phyloP scores from a whole-genome alignment of 2,113 vertebrate genomes.

The Melanostigma gelatinosum region DNA sequence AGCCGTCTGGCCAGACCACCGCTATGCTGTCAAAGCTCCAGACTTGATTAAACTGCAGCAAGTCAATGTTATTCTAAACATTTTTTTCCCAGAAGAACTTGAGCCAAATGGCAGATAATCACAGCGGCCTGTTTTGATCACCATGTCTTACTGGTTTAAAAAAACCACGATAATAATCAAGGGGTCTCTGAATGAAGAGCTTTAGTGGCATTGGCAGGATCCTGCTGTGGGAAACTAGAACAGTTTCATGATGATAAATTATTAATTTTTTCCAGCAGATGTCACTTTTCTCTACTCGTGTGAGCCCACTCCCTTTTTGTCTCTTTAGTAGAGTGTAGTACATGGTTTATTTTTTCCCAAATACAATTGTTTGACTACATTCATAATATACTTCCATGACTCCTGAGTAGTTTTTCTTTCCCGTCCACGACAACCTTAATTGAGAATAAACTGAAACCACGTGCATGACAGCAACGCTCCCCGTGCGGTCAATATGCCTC shows the following conservation, averaged over 20 bases:
- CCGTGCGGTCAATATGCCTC: background rate
- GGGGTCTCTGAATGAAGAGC: constrained; percentile 33
- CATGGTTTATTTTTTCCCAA: constrained; percentile 19
- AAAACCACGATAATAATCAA: constrained; percentile 48
- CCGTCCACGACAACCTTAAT: background rate
- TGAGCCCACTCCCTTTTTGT: background rate
- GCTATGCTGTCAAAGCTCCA: constrained; percentile 34
- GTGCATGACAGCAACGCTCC: constrained; percentile 24
- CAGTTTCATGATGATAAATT: background rate
- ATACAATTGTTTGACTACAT: constrained; percentile 13
- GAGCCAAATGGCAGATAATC: constrained; percentile 54
- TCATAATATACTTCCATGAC: background rate
- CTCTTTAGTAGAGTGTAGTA: constrained; percentile 12
- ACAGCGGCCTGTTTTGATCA: constrained; percentile 46
- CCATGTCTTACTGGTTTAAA: constrained; percentile 39
- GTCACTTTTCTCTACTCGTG: background rate
- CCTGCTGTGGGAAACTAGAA: constrained; percentile 4
- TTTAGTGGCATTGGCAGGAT: background rate
- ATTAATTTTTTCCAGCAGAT: constrained; percentile 14
- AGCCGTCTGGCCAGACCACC: constrained; percentile 56
- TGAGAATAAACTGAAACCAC: constrained; percentile 31
- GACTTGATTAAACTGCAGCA: constrained; percentile 64
- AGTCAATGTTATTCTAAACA: constrained; percentile 46
- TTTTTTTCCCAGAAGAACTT: constrained; percentile 24
- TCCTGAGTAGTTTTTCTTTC: background rate